phyloP scores from a whole-genome alignment of 2,113 vertebrate species.

The Condylura cristata region DNA sequence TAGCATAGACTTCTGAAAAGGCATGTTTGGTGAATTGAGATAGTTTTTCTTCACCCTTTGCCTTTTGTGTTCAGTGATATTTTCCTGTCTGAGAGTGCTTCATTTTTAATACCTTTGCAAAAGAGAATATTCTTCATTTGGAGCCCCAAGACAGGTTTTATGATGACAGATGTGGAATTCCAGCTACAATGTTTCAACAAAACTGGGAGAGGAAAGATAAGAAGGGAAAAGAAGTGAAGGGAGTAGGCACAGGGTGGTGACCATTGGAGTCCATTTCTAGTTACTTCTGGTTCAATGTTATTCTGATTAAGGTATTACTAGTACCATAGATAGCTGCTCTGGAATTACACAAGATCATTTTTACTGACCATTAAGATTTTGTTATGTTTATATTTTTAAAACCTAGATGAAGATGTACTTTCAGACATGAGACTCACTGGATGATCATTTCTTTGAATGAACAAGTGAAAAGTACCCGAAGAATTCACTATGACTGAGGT shows the following conservation, averaged over 20 bases:
- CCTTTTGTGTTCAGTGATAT: not conserved
- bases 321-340: not conserved
- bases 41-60: not conserved
- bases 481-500: conserved; percentile 67
- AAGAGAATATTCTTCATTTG: not conserved
- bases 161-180: not conserved
- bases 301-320: not conserved
- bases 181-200: not conserved
- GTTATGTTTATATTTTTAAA: conserved; percentile 67
- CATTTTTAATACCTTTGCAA: not conserved
- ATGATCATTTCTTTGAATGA: conserved; percentile 56
- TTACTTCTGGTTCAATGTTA: not conserved
- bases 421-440: conserved; percentile 40
- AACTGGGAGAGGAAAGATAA: not conserved
- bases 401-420: conserved; percentile 74
- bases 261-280: not conserved
- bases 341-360: not conserved
- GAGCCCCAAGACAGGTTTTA: not conserved
- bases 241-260: not conserved
- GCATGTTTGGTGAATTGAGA: not conserved
- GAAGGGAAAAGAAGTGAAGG: not conserved
- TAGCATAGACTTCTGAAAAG: not conserved
- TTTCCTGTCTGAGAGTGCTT: not conserved
- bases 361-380: conserved; percentile 21
- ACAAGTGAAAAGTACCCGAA: conserved; percentile 46